A percentile compares a stretch with the other conserved stretches of the same genome.
Evolutionary conservation across 1,140 invertebrate species (phyloP).

Genomic region (Drosophila fuyamai): DNA sequence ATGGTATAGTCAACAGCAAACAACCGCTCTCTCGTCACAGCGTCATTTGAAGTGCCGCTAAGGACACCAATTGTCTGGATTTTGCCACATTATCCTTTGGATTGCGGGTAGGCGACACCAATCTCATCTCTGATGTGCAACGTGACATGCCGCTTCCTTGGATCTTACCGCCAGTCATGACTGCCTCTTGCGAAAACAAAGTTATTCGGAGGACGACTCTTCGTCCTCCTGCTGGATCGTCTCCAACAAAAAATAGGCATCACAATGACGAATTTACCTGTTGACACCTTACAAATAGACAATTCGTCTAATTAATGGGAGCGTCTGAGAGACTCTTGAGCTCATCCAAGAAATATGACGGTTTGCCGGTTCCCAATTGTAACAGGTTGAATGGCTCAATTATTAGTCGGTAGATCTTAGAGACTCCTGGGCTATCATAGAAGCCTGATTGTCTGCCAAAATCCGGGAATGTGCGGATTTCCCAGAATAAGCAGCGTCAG

Average conservation of each 20-base stretch:
- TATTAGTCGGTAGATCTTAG: constrained; percentile 16
- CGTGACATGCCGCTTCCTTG: constrained; percentile 61
- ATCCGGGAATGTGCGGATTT: constrained; percentile 37
- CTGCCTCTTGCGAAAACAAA: constrained; percentile 67
- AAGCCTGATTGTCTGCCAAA: constrained; percentile 34
- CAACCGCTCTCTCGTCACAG: constrained; percentile 31
- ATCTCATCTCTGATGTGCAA: constrained; percentile 69
- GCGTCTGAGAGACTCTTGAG: constrained; percentile 10
- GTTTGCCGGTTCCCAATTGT: constrained; percentile 58
- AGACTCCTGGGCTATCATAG: background rate
- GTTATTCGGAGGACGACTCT: constrained; percentile 24
- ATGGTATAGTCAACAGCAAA: constrained; percentile 64
- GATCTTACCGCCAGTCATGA: constrained; percentile 58
- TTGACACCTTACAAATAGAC: constrained; percentile 77
- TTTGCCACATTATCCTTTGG: constrained; percentile 82
- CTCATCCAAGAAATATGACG: constrained; percentile 38
- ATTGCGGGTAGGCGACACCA: constrained; percentile 50
- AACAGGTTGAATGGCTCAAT: constrained; percentile 72
- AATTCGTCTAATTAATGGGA: constrained; percentile 77
- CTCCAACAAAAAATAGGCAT: constrained; percentile 43
- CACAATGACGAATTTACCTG: constrained; percentile 78
- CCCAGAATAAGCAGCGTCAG: constrained; percentile 36
- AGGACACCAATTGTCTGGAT: constrained; percentile 77
- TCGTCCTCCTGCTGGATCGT: background rate
- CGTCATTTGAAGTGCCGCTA: constrained; percentile 73